Base-by-base conservation (phyloP, 1,140 invertebrate genomes). In the Pteromalus puparum region DNA sequence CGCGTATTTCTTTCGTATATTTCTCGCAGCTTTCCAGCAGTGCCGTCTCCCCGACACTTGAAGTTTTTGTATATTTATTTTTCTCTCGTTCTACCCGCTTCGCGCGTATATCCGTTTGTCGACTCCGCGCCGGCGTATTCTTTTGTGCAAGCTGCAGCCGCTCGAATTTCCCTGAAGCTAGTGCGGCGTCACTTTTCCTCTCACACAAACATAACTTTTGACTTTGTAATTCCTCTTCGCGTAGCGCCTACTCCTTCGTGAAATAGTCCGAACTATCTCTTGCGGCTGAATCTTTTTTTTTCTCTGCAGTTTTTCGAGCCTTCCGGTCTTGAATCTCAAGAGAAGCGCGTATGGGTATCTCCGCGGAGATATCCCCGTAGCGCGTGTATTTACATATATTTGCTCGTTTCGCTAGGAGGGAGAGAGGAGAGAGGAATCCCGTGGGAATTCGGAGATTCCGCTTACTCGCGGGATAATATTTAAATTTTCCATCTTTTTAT, bases 401-500 rank as follows among this genome's bases (percentile, higher is more conserved):
- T 67, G 70, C 68, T 79, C 61, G n/a, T 81, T 67, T 79, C 75
- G 6, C 3, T 0, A 34, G 30, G 28, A 4, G 38, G n/a, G 30
- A 72, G 28, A 24, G 34, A 73, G 72, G 30, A 72, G 28, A 34
- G 34, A 73, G 72, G 30, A 30, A 30, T 72, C 53, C 68, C 53
- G 28, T 12, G 82, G 38, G 67, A 83, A 83, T 83, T 70, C 65
- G 13, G 48, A 83, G 78, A 83, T 83, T 79, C 42, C 82, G 46
- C 53, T 84, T 75, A 80, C 74, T 80, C 77, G 72, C 18, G n/a
- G 70, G 74, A 84, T 80, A 75, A 77, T 81, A 85, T 85, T 81
- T 76, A 81, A 85, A 85, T 85, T 85, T 77, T 85, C 72, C 78
- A 81, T 84, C 77, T 84, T 81, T 75, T 75, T 81, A 68, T 84